A percentile compares a stretch with the other conserved stretches of the same genome.
phyloP scores from a whole-genome alignment of 2,797 vertebrate genomes.

The Cossypha dichroa region DNA sequence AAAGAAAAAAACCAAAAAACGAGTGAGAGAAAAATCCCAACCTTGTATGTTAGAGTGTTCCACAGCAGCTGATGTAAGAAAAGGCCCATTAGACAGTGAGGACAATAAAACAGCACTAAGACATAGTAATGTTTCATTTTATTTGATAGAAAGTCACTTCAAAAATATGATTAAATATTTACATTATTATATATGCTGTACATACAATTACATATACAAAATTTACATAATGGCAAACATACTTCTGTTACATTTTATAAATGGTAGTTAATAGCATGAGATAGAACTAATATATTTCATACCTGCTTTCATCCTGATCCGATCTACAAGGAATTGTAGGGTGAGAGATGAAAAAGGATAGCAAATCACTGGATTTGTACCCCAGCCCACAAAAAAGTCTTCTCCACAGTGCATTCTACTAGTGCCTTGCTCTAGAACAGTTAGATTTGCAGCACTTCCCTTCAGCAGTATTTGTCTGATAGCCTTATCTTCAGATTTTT shows the following conservation, averaged over 20 bases:
- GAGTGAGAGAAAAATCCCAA: accelerated
- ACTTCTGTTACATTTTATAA: neutral
- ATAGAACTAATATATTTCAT: neutral
- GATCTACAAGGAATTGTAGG: neutral
- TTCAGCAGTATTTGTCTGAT: neutral
- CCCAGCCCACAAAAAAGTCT: neutral
- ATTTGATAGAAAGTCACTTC: slow-evolving; percentile 53
- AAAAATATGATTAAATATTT: slow-evolving; percentile 62
- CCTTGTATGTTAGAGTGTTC: neutral
- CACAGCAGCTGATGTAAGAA: neutral
- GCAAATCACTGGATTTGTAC: neutral
- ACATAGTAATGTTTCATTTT: slow-evolving; percentile 35
- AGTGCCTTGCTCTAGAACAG: neutral
- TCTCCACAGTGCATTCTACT: neutral
- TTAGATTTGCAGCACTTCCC: neutral
- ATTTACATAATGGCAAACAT: slow-evolving; percentile 7
- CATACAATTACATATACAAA: slow-evolving; percentile 53
- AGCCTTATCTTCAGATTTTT: neutral
- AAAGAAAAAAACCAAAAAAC: accelerated
- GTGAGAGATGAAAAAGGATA: neutral
- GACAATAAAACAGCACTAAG: neutral
- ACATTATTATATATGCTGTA: slow-evolving; percentile 49
- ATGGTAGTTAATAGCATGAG: neutral
- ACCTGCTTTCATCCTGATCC: slow-evolving; percentile 8
- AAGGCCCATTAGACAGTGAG: neutral